Percentiles rank a stretch among this genome's conserved stretches.
These are phyloP conservation scores for Sturnira hondurensis DNA, from an alignment of 2,113 vertebrate species.

Conservation along the genomic window DNA sequence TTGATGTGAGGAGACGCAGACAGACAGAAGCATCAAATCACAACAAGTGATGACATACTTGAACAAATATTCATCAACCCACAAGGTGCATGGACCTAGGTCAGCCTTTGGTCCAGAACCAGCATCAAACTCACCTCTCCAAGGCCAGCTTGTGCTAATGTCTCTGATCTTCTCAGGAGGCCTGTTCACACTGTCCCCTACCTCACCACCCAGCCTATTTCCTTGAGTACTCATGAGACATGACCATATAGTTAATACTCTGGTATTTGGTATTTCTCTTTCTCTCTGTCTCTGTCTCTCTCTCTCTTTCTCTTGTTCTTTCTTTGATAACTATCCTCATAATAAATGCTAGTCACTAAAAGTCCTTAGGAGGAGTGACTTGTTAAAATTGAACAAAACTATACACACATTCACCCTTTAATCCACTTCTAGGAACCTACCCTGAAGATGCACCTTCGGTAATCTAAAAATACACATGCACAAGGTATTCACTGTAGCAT, in stretches of 20 bases:
- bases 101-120: background rate
- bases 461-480: fast-evolving
- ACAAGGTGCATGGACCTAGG: background rate
- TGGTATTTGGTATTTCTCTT: no score
- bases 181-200: fast-evolving
- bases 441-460: background rate
- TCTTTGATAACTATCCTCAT: background rate
- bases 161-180: background rate
- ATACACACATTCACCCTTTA: background rate
- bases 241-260: background rate
- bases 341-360: background rate
- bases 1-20: no score
- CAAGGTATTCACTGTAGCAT: background rate
- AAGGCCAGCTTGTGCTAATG: no score
- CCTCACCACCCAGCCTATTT: background rate
- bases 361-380: background rate
- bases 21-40: background rate
- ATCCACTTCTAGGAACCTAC: background rate
- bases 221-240: background rate
- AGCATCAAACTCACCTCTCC: fast-evolving
- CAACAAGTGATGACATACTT: fast-evolving
- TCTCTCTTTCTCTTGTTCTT: no score
- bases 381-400: background rate
- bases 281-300: background rate
- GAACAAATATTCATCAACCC: background rate